Percentiles rank a stretch among this genome's conserved stretches.
These are phyloP conservation scores for Paralichthys olivaceus DNA, from an alignment of 2,113 vertebrate genomes.

Conservation along the genomic window DNA sequence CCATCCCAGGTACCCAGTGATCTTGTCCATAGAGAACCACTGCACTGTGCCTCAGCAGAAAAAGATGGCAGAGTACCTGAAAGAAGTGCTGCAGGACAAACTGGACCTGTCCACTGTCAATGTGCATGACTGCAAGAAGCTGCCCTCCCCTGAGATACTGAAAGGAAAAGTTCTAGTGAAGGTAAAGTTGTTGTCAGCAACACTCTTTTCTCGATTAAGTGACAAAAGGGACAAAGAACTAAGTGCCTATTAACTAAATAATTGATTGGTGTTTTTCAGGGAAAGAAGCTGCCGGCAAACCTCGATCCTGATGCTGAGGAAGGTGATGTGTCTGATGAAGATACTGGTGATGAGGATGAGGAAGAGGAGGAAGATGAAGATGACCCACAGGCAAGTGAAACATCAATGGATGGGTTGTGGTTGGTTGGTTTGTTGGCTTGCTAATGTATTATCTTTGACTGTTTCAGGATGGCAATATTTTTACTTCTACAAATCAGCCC, in stretches of 20 bases:
- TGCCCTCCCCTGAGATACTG: slow-evolving; percentile 92
- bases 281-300: slow-evolving; percentile 93
- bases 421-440: neutral
- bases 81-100: slow-evolving; percentile 92
- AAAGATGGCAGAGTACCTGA: slow-evolving; percentile 94
- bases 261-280: slow-evolving; percentile 75
- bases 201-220: too few relatives aligned
- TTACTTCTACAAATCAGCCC: slow-evolving; percentile 75
- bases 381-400: slow-evolving; percentile 47
- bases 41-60: slow-evolving; percentile 94
- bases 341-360: slow-evolving; percentile 93
- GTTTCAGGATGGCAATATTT: slow-evolving; percentile 72
- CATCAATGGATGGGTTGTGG: neutral
- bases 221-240: too few relatives aligned
- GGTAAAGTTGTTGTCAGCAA: slow-evolving; percentile 81
- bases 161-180: slow-evolving; percentile 96
- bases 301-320: slow-evolving; percentile 91
- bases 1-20: slow-evolving; percentile 89
- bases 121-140: slow-evolving; percentile 81
- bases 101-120: slow-evolving; percentile 89
- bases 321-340: slow-evolving; percentile 96
- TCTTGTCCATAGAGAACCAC: slow-evolving; percentile 97
- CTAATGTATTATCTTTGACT: slow-evolving; percentile 13
- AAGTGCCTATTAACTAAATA: neutral
- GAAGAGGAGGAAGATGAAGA: slow-evolving; percentile 57